Evolutionary conservation across 2,888 invertebrate genomes (phyloP), one percentile per base, ranked within the genome.

Genomic region (Seira ritae): DNA sequence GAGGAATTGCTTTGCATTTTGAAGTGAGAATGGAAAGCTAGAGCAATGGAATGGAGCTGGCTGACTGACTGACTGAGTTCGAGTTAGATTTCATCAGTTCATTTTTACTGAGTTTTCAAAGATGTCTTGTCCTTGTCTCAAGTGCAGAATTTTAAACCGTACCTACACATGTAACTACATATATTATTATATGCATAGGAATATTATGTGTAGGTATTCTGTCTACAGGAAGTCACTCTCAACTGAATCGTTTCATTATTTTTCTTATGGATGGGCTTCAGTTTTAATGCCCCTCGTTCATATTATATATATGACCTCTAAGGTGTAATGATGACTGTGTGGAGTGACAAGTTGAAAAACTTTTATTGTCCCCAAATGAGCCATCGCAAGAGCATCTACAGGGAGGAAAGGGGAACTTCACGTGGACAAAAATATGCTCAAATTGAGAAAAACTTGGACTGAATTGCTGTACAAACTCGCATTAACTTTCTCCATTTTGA

Each of bases 301-400:
- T 68, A 65, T 17, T 4, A 23, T 69, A 23, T 4, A 23, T 69
- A 23, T 42, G 60, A 31, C 60, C 76, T 69, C 68, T 1, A 76
- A 68, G 76, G 68, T 68, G 69, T 69, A 69, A 76, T 69, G 69
- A 69, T 60, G 60, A 76, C 60, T 60, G 60, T 31, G 31, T 15
- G 19, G 70, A 12, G 79, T 67, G 79, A 79, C 72, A 79, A 72
- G 72, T 68, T 79, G 79, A 67, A 67, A 78, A 79, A 79, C 72
- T 79, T 79, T 79, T 79, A 79, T 71, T 71, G 72, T 24, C 70
- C 79, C 70, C 79, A 50, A 68, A 65, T 70, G 79, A 72, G 71
- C 67, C 79, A 73, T 79, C 46, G n/a, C 20, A 1, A 50, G 17
- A 50, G 50, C 15, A n/a, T 50, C 17, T 50, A 31, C 31, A 31